phyloP scores from a whole-genome alignment of 2,888 invertebrate genomes.

The Ectropis crepuscularia region DNA sequence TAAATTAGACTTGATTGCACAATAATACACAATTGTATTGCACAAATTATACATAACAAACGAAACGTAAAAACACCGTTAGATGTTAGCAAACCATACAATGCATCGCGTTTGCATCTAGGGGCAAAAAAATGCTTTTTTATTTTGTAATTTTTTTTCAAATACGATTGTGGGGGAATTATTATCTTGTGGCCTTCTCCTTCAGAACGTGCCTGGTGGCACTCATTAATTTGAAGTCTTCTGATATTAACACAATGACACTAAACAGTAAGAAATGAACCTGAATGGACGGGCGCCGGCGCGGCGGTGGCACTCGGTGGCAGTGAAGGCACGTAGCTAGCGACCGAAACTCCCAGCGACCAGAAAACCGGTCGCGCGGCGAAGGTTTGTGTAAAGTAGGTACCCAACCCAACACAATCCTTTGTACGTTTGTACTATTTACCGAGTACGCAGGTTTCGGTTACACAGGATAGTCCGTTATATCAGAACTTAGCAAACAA shows the following conservation, averaged over 20 bases:
- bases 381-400: conserved; percentile 59
- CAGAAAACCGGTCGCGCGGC: conserved; percentile 69
- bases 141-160: not conserved
- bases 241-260: not conserved
- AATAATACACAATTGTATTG: too few species aligned
- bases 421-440: conserved; percentile 26
- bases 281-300: conserved; percentile 51
- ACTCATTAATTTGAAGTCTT: too few species aligned
- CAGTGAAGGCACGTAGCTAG: conserved; percentile 45
- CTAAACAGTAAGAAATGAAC: not conserved
- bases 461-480: conserved; percentile 24
- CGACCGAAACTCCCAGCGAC: conserved; percentile 53
- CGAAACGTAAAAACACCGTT: too few species aligned
- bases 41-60: too few species aligned
- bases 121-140: too few species aligned
- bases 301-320: conserved; percentile 39
- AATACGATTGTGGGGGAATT: too few species aligned
- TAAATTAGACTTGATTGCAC: too few species aligned
- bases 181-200: too few species aligned
- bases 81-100: too few species aligned
- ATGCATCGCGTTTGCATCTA: too few species aligned
- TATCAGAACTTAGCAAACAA: not conserved
- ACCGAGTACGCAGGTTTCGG: conserved; percentile 1
- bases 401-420: conserved; percentile 41
- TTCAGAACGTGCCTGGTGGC: too few species aligned